A percentile compares a stretch with the other conserved stretches of the same genome.
Conservation (phyloP, 2,888 invertebrate genomes). For the Tipula unca region DNA sequence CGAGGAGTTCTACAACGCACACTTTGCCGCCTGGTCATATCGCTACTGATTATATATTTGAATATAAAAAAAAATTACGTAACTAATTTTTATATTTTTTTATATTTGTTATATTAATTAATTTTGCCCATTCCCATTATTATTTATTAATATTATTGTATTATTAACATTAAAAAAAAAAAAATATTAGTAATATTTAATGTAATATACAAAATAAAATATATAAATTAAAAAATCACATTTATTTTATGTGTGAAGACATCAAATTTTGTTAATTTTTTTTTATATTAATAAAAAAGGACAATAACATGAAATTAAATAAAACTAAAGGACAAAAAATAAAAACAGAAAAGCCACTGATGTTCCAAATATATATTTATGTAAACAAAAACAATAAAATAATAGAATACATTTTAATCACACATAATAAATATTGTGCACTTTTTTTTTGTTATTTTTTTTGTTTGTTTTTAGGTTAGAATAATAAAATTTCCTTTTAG, state of each 20-base stretch:
- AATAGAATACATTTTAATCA: neutral
- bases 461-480: constrained; percentile 14
- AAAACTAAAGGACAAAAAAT: neutral
- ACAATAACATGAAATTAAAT: neutral
- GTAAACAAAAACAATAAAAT: neutral
- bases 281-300: neutral
- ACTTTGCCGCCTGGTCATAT: constrained; percentile 58
- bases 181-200: neutral
- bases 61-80: neutral
- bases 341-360: neutral
- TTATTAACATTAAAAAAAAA: neutral
- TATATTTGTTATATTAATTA: constrained; percentile 2
- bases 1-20: constrained; percentile 46
- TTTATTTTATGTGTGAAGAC: neutral
- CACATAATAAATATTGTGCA: constrained; percentile 9
- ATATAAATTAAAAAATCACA: neutral
- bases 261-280: neutral
- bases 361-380: neutral
- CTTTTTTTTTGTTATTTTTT: too few species aligned
- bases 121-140: constrained; percentile 53
- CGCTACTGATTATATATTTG: constrained; percentile 43
- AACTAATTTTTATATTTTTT: neutral
- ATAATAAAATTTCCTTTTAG: neutral
- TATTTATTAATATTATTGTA: constrained; percentile 26
- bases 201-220: neutral